phyloP scores from a whole-genome alignment of 2,113 vertebrate species.

The Butorides virescens region DNA sequence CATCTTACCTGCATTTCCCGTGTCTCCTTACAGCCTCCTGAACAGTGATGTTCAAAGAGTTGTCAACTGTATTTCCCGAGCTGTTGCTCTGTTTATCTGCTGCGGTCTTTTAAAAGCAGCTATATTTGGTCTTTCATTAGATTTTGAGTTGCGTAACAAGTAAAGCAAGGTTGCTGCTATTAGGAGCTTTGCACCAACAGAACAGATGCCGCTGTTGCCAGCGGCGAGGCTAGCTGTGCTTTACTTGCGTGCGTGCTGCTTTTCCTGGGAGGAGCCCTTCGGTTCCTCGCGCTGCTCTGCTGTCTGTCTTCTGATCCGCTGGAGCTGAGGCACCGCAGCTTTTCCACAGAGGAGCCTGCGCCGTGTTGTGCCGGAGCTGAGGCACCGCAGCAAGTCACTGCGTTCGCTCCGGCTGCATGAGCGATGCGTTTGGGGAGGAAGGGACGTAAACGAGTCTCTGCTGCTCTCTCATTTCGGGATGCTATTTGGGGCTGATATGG shows the following conservation, averaged over 20 bases:
- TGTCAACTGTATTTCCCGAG: neutral
- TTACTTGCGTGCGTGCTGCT: neutral
- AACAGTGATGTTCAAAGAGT: constrained; percentile 37
- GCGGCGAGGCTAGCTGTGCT: neutral
- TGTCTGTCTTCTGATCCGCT: neutral
- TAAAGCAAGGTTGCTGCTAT: neutral
- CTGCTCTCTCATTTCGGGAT: neutral
- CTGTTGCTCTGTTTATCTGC: neutral
- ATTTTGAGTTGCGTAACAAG: constrained; percentile 3
- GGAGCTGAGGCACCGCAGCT: neutral
- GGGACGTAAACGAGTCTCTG: neutral
- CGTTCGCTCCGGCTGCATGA: neutral
- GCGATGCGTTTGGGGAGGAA: rapidly evolving
- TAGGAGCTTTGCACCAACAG: neutral
- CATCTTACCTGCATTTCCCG: neutral
- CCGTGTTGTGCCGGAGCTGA: neutral
- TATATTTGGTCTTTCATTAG: constrained; percentile 47
- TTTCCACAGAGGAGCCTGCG: neutral
- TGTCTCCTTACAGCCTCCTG: neutral
- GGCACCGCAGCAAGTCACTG: neutral
- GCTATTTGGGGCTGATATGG: neutral
- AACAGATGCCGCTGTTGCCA: neutral
- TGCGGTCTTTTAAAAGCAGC: neutral
- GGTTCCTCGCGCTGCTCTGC: neutral
- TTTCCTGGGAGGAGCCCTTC: neutral